Evolutionary conservation across 2,797 vertebrate genomes (phyloP).

Genomic region (Lepus townsendii): DNA sequence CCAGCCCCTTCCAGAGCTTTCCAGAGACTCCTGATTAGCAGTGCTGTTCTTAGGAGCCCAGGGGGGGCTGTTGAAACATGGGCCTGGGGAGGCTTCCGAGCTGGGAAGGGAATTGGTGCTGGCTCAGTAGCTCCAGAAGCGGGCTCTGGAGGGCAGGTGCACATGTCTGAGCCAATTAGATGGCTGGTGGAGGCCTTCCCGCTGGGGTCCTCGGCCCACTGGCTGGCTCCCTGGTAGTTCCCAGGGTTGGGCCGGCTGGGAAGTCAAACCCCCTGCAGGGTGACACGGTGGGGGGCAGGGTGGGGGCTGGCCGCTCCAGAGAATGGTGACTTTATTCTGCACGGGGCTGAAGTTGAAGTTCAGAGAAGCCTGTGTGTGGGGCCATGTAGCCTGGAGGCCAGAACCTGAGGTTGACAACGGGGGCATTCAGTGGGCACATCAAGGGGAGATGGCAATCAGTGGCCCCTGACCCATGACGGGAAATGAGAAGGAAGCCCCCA

Average conservation of each 20-base stretch:
- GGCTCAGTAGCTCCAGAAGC: not conserved
- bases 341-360: not conserved
- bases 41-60: too few species aligned
- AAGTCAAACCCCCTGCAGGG: not conserved
- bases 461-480: not conserved
- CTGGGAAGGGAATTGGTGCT: not conserved
- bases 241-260: not conserved
- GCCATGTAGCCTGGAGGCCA: constrained; percentile 13
- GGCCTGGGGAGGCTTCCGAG: not conserved
- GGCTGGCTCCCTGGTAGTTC: not conserved
- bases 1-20: not conserved
- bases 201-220: not conserved
- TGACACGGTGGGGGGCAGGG: too few species aligned
- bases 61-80: not conserved
- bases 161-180: not conserved
- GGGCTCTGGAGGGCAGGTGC: not conserved
- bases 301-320: not conserved
- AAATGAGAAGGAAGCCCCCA: not conserved
- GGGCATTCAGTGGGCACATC: constrained; percentile 54
- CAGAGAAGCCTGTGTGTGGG: constrained; percentile 43
- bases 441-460: not conserved
- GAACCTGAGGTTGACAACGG: constrained; percentile 46
- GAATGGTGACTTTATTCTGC: constrained; percentile 49
- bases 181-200: not conserved
- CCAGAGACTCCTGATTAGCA: not conserved